A percentile compares a stretch with the other conserved stretches of the same genome.
Conservation (phyloP, 1,140 invertebrate species). For the Planococcus citri region DNA sequence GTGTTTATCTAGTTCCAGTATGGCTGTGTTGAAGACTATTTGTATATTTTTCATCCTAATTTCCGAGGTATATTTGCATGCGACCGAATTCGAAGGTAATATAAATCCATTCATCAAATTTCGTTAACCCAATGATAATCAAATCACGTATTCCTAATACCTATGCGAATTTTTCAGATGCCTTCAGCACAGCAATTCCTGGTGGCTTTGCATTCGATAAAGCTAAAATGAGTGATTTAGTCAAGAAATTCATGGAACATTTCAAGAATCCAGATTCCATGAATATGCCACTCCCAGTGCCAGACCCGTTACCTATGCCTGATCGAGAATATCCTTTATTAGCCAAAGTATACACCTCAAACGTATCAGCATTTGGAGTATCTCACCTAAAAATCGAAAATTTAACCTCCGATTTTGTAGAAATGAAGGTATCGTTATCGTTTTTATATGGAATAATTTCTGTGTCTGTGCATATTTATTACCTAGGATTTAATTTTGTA, state of each 20-base stretch:
- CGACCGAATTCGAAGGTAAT: neutral
- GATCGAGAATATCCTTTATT: neutral
- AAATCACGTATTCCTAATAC: neutral
- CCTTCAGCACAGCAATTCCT: neutral
- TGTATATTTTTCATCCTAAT: neutral
- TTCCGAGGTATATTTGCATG: neutral
- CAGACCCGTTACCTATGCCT: neutral
- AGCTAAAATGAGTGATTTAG: neutral
- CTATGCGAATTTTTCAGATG: neutral
- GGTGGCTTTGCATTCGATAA: neutral
- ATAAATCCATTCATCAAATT: neutral
- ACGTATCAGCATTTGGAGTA: neutral
- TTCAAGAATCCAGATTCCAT: slow-evolving; percentile 8
- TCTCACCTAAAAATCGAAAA: slow-evolving; percentile 1
- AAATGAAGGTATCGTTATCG: slow-evolving; percentile 5
- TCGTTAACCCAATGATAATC: neutral
- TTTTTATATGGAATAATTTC: neutral
- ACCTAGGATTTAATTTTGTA: no score
- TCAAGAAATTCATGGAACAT: neutral
- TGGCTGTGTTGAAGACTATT: neutral
- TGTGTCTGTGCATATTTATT: no score
- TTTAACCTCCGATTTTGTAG: neutral
- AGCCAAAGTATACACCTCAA: neutral
- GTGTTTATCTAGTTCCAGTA: neutral
- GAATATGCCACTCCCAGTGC: neutral